Evolutionary conservation across 2,113 vertebrate genomes (phyloP), one percentile per base, ranked within the genome.

Genomic region (Daphoenositta chrysoptera): DNA sequence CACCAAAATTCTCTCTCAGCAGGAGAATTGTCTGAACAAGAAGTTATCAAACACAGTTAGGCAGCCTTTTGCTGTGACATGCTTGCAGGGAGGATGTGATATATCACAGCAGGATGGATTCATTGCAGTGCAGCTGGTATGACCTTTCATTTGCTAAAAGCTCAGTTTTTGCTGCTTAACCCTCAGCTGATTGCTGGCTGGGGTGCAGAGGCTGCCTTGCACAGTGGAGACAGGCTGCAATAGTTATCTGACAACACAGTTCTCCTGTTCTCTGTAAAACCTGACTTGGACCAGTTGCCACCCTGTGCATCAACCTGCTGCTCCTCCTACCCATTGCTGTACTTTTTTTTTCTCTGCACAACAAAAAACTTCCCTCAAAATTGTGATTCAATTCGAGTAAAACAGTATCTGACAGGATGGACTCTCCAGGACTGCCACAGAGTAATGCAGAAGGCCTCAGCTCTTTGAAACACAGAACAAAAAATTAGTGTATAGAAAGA

Each of bases 401-500:
- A 91, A 7, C 10, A 31, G 37, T 2, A 18, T 10, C 42, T 58
- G 83, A 56, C 18, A 56, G 22, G 21, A 42, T 71, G 70, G 6
- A 13, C 20, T 68, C 30, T 33, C 47, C 35, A 66, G 72, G 19
- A 37, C 23, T 24, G 47, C 0, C 0, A 39, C 45, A 64, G 37
- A 70, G 35, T 5, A 20, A 76, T 6, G 31, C 8, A 44, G 47
- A 12, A 47, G 27, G 33, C 6, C 22, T 51, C 78, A 40, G 6
- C 37, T 83, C 28, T 65, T 72, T 22, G 63, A 86, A 90, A 66
- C 0, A 0, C 54, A 37, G 47, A 39, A 39, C 8, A 73, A 89
- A 60, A 56, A 0, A 0, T 15, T 27, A 9, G 53, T 45, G 18
- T 12, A n/a, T 31, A 24, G 50, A 54, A 69, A 70, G 26, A 27